Evolutionary conservation across 2,797 vertebrate species (phyloP).

Genomic region (Poliocrania exsul): DNA sequence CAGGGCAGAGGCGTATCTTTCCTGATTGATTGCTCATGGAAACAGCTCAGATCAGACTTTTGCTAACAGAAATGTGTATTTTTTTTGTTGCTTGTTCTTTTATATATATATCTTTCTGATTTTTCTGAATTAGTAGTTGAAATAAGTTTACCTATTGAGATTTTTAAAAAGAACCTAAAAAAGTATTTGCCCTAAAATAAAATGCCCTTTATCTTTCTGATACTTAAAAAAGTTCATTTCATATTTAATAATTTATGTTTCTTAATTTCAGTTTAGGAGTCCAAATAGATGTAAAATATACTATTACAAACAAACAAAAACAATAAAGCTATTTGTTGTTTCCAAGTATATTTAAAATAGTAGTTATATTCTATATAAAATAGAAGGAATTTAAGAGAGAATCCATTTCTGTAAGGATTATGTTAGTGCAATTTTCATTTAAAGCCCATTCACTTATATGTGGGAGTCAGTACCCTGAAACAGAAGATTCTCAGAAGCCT

Average conservation of each 20-base stretch:
- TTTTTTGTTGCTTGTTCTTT: too few relatives aligned
- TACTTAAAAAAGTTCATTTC: neutral
- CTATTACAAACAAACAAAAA: neutral
- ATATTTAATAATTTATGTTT: neutral
- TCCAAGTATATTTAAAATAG: neutral
- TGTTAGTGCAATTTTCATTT: neutral
- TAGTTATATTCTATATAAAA: neutral
- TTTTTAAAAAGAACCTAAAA: neutral
- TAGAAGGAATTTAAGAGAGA: neutral
- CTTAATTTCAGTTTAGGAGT: neutral
- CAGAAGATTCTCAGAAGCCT: neutral
- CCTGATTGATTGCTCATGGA: rapidly evolving
- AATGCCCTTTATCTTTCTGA: neutral
- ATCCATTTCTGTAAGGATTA: neutral
- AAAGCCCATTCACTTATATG: neutral
- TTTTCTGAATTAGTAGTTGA: neutral
- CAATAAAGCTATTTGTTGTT: neutral
- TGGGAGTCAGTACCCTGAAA: neutral
- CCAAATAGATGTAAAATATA: neutral
- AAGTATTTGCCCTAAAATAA: neutral
- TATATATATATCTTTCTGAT: neutral
- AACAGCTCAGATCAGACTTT: neutral
- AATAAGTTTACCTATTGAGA: neutral
- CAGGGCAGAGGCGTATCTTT: neutral
- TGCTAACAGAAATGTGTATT: neutral